Evolutionary conservation across 2,113 vertebrate genomes (phyloP).

Genomic region (Elephantulus edwardii): DNA sequence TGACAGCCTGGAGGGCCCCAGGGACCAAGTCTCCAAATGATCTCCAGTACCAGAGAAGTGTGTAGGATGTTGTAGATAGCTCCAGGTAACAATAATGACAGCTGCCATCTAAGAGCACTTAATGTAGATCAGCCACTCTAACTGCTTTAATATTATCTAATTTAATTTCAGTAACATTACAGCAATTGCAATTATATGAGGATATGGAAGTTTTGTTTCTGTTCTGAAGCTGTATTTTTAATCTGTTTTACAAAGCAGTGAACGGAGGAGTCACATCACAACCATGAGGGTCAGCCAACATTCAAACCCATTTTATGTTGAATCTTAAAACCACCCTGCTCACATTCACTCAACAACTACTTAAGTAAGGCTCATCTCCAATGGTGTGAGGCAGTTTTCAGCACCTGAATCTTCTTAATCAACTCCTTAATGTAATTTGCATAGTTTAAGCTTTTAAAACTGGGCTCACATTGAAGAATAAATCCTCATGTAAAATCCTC

Average conservation of each 20-base stretch:
- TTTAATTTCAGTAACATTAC: not conserved
- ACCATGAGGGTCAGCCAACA: not conserved
- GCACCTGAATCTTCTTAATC: not conserved
- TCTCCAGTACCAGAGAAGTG: not conserved
- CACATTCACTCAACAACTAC: not conserved
- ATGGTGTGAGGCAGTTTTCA: not conserved
- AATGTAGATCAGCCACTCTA: not conserved
- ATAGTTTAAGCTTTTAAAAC: not conserved
- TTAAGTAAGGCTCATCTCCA: not conserved
- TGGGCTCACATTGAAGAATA: not conserved
- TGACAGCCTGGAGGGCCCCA: slow-evolving; percentile 10
- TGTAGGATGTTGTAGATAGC: not conserved
- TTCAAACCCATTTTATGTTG: not conserved
- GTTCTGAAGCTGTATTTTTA: no score
- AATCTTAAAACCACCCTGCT: not conserved
- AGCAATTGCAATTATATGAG: not conserved
- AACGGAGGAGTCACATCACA: not conserved
- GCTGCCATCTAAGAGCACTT: not conserved
- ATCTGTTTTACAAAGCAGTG: no score
- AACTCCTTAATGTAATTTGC: slow-evolving; percentile 3
- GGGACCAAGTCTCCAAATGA: not conserved
- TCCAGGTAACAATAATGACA: not conserved
- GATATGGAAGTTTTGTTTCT: not conserved
- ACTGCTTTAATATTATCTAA: not conserved
- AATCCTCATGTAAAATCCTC: not conserved